phyloP scores from a whole-genome alignment of 30 jellyfish, hydroid and myxozoan genomes.

The Cassiopea xamachana region DNA sequence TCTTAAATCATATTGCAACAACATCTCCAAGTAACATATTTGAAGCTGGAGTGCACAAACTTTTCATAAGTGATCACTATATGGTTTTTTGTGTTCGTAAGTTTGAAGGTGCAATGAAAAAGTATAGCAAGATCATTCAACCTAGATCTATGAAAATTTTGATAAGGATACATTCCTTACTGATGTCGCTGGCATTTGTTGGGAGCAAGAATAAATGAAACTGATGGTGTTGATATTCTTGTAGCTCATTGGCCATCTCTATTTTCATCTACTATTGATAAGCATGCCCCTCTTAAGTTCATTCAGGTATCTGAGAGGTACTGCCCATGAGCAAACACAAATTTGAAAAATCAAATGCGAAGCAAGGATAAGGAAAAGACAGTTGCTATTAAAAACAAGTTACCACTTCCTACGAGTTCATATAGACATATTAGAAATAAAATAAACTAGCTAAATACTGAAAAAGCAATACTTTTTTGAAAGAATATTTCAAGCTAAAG shows the following conservation, averaged over 20 bases:
- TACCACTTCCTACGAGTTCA: no score
- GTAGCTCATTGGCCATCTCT: slow-evolving; percentile 2
- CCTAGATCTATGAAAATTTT: slow-evolving; percentile 31
- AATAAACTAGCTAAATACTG: slow-evolving; percentile 5
- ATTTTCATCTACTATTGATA: slow-evolving; percentile 7
- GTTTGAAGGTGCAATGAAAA: neutral
- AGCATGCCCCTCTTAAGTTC: slow-evolving; percentile 26
- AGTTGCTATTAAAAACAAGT: no score
- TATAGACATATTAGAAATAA: slow-evolving; percentile 19
- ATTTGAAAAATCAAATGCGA: slow-evolving; percentile 6
- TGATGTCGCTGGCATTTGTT: slow-evolving; percentile 44
- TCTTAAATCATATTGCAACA: neutral
- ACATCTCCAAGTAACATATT: slow-evolving; percentile 25
- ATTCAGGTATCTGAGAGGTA: slow-evolving; percentile 44
- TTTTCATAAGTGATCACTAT: neutral
- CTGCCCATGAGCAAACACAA: slow-evolving; percentile 29
- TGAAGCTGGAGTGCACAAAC: slow-evolving; percentile 33
- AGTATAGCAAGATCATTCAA: slow-evolving; percentile 23
- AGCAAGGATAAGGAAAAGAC: slow-evolving; percentile 5
- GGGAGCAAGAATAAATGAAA: slow-evolving; percentile 9
- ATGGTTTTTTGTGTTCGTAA: no score
- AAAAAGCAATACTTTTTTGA: slow-evolving; percentile 19
- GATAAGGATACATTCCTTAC: slow-evolving; percentile 22
- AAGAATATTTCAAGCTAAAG: neutral
- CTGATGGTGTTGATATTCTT: neutral